Conservation (phyloP, 2,113 vertebrate genomes). For the Ardeotis arabs region DNA sequence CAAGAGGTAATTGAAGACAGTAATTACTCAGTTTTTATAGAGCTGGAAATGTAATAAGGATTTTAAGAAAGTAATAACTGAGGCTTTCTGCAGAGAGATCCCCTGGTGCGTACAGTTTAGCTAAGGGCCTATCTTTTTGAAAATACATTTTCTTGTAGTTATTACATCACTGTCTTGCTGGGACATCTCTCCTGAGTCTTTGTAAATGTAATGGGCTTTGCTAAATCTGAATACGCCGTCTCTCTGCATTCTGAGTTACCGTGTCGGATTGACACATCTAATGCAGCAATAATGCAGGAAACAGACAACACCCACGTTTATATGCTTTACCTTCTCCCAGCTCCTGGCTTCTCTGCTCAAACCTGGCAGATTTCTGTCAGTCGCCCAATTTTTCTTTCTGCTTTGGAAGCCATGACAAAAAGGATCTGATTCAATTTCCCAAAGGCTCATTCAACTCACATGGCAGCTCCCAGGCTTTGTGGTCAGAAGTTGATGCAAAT, state of each 20-base stretch:
- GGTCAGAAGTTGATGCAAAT: not conserved
- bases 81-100: slow-evolving; percentile 41
- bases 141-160: slow-evolving; percentile 58
- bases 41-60: slow-evolving; percentile 59
- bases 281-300: not conserved
- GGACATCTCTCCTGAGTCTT: slow-evolving; percentile 57
- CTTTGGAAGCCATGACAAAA: not conserved
- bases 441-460: not conserved
- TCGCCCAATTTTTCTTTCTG: not conserved
- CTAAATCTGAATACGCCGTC: not conserved
- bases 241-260: not conserved
- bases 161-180: slow-evolving; percentile 60
- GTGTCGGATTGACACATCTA: not conserved
- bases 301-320: not conserved
- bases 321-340: not conserved
- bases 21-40: slow-evolving; percentile 67
- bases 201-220: not conserved
- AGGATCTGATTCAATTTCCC: not conserved
- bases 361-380: not conserved
- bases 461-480: not conserved
- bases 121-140: slow-evolving; percentile 42
- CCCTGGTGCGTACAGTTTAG: slow-evolving; percentile 49
- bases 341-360: not conserved
- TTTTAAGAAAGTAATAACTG: slow-evolving; percentile 65
- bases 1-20: slow-evolving; percentile 64